Base-by-base conservation (phyloP, 2,888 invertebrate genomes). In the Melipona beecheii region DNA sequence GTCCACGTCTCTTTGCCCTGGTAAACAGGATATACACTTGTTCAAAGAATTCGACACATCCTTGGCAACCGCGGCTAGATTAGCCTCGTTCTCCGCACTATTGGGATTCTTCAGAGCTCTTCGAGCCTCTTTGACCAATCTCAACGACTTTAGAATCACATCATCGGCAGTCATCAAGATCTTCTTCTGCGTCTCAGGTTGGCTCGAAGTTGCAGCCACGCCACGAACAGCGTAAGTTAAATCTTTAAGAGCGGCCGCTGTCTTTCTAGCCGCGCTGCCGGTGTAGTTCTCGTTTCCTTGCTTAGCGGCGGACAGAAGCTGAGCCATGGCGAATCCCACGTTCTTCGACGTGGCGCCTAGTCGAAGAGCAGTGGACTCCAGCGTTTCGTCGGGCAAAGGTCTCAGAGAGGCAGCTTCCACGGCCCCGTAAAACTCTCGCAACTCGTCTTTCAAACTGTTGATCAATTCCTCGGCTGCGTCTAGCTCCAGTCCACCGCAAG, bases 1-100 rank as follows among this genome's bases (percentile, higher is more conserved):
- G 93, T 99, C 99, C n/a, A 99, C 97, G 93, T 99, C 99, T 75
- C 97, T 97, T 94, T 99, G 98, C 0, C 99, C 98, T 0, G 99
- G 99, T 65, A 99, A 96, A 86, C 98, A 98, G 87, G 97, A 97
- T 75, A 99, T 96, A 87, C 97, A 97, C 87, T 95, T 96, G 90
- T 96, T 96, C 74, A 97, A 94, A 1, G 95, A 95, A 81, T 91
- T 93, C 0, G 96, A 95, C 0, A 98, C 97, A 85, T 97, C 97
- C 90, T 97, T 97, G 3, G 97, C 97, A 0, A 98, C 97, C 86
- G 96, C 96, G 21, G 97, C 97, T 64, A 99, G 95, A 86, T 96
- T 95, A 62, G 95, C 88, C 56, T 93, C 92, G 72, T 94, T 95
- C n/a, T 93, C 92, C 0, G 96, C 96, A 1, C 96, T 96, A 74